Evolutionary conservation across 2,888 invertebrate genomes (phyloP), one percentile per base, ranked within the genome.

Genomic region (Amiota communis): DNA sequence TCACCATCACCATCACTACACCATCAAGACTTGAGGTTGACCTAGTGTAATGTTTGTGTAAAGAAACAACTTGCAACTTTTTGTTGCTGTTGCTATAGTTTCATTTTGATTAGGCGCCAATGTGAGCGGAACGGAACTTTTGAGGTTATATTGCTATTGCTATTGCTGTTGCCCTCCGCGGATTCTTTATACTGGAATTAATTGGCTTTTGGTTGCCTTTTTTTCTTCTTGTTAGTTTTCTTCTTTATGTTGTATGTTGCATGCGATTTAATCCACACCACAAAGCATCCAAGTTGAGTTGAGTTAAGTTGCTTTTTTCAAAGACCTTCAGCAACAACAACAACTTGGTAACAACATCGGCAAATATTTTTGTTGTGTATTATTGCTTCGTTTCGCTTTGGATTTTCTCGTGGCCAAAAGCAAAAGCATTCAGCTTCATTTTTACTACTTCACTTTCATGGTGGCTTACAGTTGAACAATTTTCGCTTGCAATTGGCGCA

Each of bases 361-460:
- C 53, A 4, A 59, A 17, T 17, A 59, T 17, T 59, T 59, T 59
- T n/a, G 17, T 59, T 36, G 36, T 36, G 0, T 36, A 6, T 36
- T 36, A 6, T 53, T n/a, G 53, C 53, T 53, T n/a, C 15, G 53
- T 15, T 53, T 53, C 13, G n/a, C 57, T 15, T n/a, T 36, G 36
- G 36, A 36, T 36, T 36, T 36, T 36, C 36, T 36, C 3, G 36
- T 36, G 36, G 59, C 17, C 17, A 59, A 3, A 59, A 15, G 59
- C 59, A 11, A 59, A 17, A 59, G 23, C 59, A 59, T 36, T 59
- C 57, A 59, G 57, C 57, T 59, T 59, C 17, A 17, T 36, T 36
- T 36, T 36, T 36, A 36, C 23, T 23, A 57, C 48, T 65, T 64
- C 65, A 65, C 65, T 65, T 65, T 65, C 65, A 65, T 65, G 65